Evolutionary conservation across 1,140 invertebrate genomes (phyloP), one percentile per base, ranked within the genome.

Genomic region (Panagrolaimus sp.): DNA sequence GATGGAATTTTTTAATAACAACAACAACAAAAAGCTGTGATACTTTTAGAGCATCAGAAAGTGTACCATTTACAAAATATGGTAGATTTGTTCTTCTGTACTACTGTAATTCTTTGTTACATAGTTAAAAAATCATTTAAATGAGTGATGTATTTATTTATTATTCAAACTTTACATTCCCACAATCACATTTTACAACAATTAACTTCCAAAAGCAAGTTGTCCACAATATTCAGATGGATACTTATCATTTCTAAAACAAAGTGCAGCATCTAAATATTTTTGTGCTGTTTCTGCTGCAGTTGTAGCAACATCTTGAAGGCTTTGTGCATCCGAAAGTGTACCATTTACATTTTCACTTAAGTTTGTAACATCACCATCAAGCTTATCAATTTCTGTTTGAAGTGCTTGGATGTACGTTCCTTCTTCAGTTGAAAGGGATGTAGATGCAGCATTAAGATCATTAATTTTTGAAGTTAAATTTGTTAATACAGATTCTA

Each of bases 401-500:
- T 57, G 51, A 57, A 9, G 11, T 57, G 4, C n/a, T 57, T 4
- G 11, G 20, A 57, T 48, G 9, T 57, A 57, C 0, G 51, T n/a
- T 25, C 20, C 13, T 16, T 57, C 51, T 25, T 57, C 51, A 5
- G n/a, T 1, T 16, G 9, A 11, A 57, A 57, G 51, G 4, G 4
- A 1, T 0, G 1, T 11, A 1, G 27, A 57, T 8, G 2, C 8
- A 2, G 11, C 0, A 27, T 20, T 25, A n/a, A 27, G 20, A 20
- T 57, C 27, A 27, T 57, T 57, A 57, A 57, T 57, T 11, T 27
- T 57, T 20, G 51, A 25, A 11, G 51, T 25, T 25, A 57, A 27
- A 11, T 57, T 20, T 57, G 51, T 25, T 57, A 57, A 57, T 11
- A 57, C 51, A 5, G 20, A 20, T 57, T 57, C 51, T 16, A 57